Evolutionary conservation across 2,113 vertebrate genomes (phyloP), one percentile per base, ranked within the genome.

Genomic region (Sinocyclocheilus rhinocerous): DNA sequence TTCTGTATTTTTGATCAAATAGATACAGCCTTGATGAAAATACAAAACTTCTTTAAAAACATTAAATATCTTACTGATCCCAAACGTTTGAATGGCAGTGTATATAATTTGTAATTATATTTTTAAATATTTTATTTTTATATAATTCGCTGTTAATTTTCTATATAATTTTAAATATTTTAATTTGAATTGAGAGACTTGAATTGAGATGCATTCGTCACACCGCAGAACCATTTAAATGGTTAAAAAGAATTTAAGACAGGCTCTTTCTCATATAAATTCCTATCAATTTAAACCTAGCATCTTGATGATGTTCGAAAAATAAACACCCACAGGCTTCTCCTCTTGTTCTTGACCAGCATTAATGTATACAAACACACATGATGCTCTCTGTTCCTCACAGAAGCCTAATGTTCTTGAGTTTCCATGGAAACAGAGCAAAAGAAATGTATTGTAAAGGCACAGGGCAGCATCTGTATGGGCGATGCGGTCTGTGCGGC

Each of bases 351-450:
- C 33, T 82, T 79, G 63, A 61, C 65, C 42, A 70, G 26, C 80
- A 63, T 87, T 85, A 77, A 63, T 85, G 42, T 84, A 67, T 63
- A 79, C 75, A 87, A 67, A 76, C 67, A 42, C 29, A 69, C 61
- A 50, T 42, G 48, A 69, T 72, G 45, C 77, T 89, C 85, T 42
- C 76, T 81, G 70, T 73, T 84, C 33, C 33, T 84, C 50, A 55
- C 22, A 59, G 45, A 84, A 81, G n/a, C 24, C n/a, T 79, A 79
- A 78, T 78, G 39, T 83, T 67, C 55, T 90, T 90, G 90, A 85
- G 93, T 95, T 90, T 86, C 92, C 93, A 95, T 94, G 93, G 94
- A 92, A 93, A 94, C 93, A 92, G 90, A 48, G 86, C 85, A 91
- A 92, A 93, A 92, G 89, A 92, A 89, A 81, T 85, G 61, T 90